Evolutionary conservation across 1,140 invertebrate genomes (phyloP).

Genomic region (Laupala kohalensis): DNA sequence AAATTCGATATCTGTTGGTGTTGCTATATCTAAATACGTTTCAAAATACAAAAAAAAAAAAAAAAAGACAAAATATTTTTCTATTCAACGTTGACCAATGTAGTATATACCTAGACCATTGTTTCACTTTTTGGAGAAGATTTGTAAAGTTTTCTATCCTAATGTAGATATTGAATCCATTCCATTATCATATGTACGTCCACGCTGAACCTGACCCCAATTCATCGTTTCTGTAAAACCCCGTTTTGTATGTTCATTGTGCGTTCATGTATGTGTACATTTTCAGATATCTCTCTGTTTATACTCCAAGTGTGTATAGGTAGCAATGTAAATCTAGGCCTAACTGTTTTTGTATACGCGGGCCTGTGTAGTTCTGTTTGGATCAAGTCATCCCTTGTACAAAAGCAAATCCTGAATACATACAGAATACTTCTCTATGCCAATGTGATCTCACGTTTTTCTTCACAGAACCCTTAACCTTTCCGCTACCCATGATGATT

Average conservation of each 20-base stretch:
- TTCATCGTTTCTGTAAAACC: not conserved
- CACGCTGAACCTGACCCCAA: not conserved
- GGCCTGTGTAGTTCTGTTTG: not conserved
- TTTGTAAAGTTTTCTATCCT: not conserved
- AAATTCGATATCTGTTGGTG: not conserved
- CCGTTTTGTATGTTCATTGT: not conserved
- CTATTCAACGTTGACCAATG: not conserved
- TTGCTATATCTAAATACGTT: not conserved
- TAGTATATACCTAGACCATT: not conserved
- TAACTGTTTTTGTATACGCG: not conserved
- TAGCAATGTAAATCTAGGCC: not conserved
- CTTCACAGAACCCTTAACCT: too few species aligned
- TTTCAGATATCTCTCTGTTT: not conserved
- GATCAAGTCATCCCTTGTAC: not conserved
- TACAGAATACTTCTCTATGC: not conserved
- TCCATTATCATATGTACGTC: not conserved
- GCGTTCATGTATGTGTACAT: not conserved
- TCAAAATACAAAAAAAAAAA: not conserved
- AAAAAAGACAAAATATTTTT: not conserved
- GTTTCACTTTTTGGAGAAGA: not conserved
- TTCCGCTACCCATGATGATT: too few species aligned
- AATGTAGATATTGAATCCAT: not conserved
- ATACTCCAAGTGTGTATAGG: not conserved
- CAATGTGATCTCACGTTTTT: not conserved
- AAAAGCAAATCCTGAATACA: not conserved